Conservation (phyloP, 2,797 vertebrate species). For the Diplodus puntazzo region DNA sequence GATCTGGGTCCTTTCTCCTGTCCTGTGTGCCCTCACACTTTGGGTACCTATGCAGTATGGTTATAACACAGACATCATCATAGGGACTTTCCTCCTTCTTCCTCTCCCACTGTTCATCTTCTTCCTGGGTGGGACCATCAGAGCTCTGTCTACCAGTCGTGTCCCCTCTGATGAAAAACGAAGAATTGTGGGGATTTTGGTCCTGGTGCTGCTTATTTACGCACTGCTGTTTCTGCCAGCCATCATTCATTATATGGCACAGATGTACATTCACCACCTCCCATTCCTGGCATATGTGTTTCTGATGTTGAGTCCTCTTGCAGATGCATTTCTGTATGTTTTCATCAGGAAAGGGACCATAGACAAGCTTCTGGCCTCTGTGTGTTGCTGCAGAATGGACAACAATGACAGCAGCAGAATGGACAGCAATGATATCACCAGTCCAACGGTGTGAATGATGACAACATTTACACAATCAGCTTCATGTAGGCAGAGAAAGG, state of each 20-base stretch:
- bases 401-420: not conserved
- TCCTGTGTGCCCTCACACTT: not conserved
- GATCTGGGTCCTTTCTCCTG: conserved; percentile 16
- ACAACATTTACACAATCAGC: not conserved
- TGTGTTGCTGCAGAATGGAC: not conserved
- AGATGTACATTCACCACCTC: too few relatives aligned
- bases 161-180: too few relatives aligned
- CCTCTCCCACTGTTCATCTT: too few relatives aligned
- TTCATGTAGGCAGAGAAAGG: not conserved
- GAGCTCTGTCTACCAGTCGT: conserved; percentile 4
- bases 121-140: too few relatives aligned
- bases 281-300: accelerated
- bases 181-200: too few relatives aligned
- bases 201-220: too few relatives aligned
- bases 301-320: too few relatives aligned
- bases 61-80: too few relatives aligned
- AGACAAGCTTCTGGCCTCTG: conserved; percentile 3
- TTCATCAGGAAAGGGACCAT: conserved; percentile 17
- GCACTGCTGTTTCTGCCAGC: too few relatives aligned
- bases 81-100: too few relatives aligned
- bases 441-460: not conserved
- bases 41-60: too few relatives aligned
- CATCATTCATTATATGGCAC: too few relatives aligned
- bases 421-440: not conserved
- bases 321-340: conserved; percentile 11